These are phyloP conservation scores for Acrossocheilus wenchowensis DNA, from an alignment of 2,797 vertebrate genomes.

Conservation along the genomic window DNA sequence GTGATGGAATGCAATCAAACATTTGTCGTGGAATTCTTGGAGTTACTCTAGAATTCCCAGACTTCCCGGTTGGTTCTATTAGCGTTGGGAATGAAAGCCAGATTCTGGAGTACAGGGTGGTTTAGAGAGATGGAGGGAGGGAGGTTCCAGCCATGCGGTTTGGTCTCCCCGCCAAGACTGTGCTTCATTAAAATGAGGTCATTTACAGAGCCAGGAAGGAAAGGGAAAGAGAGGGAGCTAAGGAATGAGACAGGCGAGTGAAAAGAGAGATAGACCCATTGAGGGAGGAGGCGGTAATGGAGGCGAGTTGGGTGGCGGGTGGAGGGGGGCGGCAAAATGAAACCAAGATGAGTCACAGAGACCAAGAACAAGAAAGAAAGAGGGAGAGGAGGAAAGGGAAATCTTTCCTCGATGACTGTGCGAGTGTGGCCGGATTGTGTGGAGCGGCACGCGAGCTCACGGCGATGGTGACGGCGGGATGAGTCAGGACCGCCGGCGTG, in stretches of 20 bases:
- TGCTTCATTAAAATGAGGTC: conserved; percentile 74
- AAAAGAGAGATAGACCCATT: conserved; percentile 20
- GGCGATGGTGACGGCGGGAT: conserved; percentile 56
- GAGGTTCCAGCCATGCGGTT: conserved; percentile 61
- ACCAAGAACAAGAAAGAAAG: conserved; percentile 49
- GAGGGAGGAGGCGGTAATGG: conserved; percentile 26
- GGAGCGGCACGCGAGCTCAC: conserved; percentile 56
- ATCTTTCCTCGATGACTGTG: conserved; percentile 68
- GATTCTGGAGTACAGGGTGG: conserved; percentile 45
- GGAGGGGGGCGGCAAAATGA: conserved; percentile 57
- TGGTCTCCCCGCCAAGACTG: conserved; percentile 64
- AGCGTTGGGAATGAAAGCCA: conserved; percentile 45
- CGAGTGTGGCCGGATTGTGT: conserved; percentile 47
- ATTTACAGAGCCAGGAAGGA: conserved; percentile 66
- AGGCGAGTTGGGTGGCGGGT: conserved; percentile 54
- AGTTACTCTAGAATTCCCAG: conserved; percentile 49
- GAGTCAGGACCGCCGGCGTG: conserved; percentile 62
- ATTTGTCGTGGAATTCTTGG: conserved; percentile 57
- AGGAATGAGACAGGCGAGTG: conserved; percentile 32
- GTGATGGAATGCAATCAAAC: conserved; percentile 54
- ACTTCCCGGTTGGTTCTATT: conserved; percentile 34
- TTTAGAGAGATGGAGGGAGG: conserved; percentile 51
- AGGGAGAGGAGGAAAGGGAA: conserved; percentile 53
- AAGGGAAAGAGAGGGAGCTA: conserved; percentile 34
- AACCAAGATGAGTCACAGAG: conserved; percentile 65